Percentiles rank a stretch among this genome's conserved stretches.
These are phyloP conservation scores for Phocoena sinus DNA, from an alignment of 2,113 vertebrate species.

Conservation along the genomic window DNA sequence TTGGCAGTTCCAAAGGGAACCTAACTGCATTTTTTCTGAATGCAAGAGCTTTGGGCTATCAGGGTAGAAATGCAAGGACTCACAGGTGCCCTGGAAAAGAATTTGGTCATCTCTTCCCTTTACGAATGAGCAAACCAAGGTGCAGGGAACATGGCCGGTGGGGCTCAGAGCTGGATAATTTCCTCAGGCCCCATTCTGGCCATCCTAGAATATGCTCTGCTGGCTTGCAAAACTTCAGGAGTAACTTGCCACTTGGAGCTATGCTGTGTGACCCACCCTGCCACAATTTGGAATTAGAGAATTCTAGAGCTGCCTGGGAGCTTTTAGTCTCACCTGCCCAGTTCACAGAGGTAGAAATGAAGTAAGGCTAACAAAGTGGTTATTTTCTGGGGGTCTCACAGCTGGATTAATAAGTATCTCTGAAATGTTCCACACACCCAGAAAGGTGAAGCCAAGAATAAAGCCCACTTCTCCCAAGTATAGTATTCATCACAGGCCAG, in stretches of 20 bases:
- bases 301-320: not conserved
- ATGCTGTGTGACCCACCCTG: not conserved
- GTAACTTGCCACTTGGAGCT: not conserved
- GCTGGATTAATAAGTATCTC: not conserved
- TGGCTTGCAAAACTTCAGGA: not conserved
- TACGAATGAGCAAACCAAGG: not conserved
- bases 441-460: not conserved
- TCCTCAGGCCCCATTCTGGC: not conserved
- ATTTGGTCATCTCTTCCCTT: not conserved
- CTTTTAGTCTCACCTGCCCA: not conserved
- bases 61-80: not conserved
- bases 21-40: not conserved
- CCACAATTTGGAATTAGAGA: not conserved
- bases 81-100: not conserved
- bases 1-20: conserved; percentile 25
- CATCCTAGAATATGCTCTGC: not conserved
- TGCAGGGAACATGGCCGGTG: not conserved
- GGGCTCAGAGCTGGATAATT: not conserved
- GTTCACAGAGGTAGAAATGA: not conserved
- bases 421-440: not conserved
- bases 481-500: not conserved
- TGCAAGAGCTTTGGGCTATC: not conserved
- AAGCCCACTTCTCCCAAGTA: not conserved
- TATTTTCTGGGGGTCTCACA: not conserved
- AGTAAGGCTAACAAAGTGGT: not conserved